These are phyloP conservation scores for Pongo pygmaeus DNA, from an alignment of 2,113 vertebrate species.

Conservation along the genomic window DNA sequence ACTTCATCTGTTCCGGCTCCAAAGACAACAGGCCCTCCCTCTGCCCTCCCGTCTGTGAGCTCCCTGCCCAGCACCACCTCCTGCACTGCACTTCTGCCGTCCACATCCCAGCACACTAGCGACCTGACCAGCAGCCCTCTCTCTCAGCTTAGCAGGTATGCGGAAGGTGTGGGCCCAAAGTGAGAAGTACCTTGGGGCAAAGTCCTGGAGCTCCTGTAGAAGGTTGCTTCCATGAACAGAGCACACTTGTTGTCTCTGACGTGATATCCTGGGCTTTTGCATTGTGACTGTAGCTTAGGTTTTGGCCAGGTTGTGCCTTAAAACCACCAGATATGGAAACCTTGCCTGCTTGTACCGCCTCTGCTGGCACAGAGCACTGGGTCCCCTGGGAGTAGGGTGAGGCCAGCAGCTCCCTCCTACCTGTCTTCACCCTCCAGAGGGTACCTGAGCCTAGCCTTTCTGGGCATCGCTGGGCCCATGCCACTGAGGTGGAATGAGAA, in stretches of 20 bases:
- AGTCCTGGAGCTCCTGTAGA: background rate
- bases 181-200: accelerated
- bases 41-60: constrained; percentile 82
- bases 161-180: background rate
- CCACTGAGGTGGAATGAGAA: background rate
- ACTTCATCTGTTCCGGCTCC: constrained; percentile 88
- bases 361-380: background rate
- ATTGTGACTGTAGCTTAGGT: background rate
- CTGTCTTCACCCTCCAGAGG: background rate
- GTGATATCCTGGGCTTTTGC: accelerated
- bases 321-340: background rate
- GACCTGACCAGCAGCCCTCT: constrained; percentile 89
- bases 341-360: background rate
- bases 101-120: constrained; percentile 85
- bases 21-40: constrained; percentile 89
- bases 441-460: background rate
- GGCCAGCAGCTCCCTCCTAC: background rate
- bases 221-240: background rate
- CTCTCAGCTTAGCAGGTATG: constrained; percentile 92
- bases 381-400: background rate
- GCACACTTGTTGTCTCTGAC: background rate
- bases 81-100: constrained; percentile 85
- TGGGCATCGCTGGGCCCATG: background rate
- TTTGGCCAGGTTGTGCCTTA: background rate
- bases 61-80: constrained; percentile 86